Conservation (phyloP, 2,113 vertebrate genomes). For the Elephantulus edwardii region DNA sequence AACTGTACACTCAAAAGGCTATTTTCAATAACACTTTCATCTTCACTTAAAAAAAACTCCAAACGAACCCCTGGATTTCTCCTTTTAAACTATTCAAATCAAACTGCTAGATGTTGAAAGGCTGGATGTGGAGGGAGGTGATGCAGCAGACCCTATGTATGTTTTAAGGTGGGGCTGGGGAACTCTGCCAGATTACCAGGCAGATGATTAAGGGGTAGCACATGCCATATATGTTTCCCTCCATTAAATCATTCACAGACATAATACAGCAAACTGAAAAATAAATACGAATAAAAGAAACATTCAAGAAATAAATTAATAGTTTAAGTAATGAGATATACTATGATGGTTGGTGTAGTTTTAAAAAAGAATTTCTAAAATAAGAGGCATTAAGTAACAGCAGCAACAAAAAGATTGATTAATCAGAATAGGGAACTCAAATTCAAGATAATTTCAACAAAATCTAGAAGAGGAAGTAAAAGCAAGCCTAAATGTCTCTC, state of each 20-base stretch:
- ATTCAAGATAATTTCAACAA: conserved; percentile 2
- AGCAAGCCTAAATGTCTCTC: neutral
- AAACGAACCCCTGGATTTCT: no score
- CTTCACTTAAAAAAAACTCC: neutral
- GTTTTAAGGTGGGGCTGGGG: neutral
- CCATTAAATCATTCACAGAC: neutral
- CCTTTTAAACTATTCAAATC: neutral
- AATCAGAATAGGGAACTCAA: conserved; percentile 25
- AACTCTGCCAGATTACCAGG: neutral
- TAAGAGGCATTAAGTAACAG: neutral
- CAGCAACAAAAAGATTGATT: neutral
- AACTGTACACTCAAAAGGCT: neutral
- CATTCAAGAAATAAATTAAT: conserved; percentile 5
- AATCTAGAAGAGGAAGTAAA: conserved; percentile 11
- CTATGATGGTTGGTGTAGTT: neutral
- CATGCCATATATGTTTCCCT: neutral
- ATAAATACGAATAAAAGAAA: neutral
- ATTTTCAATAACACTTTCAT: neutral
- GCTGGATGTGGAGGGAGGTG: neutral
- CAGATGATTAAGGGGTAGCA: neutral
- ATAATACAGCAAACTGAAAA: conserved; percentile 19
- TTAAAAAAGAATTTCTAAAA: conserved; percentile 2
- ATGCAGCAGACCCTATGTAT: neutral
- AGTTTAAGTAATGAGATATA: neutral
- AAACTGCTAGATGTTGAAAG: neutral